Evolutionary conservation across 2,797 vertebrate genomes (phyloP), one percentile per base, ranked within the genome.

Genomic region (Zenarchopterus dispar): DNA sequence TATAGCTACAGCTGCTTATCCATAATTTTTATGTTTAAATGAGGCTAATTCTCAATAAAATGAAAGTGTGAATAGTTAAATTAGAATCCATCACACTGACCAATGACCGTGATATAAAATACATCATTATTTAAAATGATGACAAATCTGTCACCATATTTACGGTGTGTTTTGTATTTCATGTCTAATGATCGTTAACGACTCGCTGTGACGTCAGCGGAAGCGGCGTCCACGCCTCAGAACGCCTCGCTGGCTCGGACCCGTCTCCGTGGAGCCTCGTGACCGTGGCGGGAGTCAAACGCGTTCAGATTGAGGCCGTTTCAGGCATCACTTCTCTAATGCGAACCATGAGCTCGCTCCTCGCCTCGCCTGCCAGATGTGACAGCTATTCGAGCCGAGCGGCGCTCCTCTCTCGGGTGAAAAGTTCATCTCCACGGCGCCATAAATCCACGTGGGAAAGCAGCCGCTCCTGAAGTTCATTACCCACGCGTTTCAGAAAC

Each of bases 371-470:
- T 71, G 65, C 84, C 88, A 90, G 81, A 80, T 85, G 86, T 61
- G 67, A 77, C 84, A 81, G 84, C 78, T 82, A 81, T 75, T 84
- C 50, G 64, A 75, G 76, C 71, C 56, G 53, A 52, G 18, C 62
- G 66, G 51, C 26, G 31, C 69, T 66, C 49, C 58, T 68, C 78
- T 71, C 47, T 23, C n/a, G 67, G 83, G 84, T 82, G 78, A 87
- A 84, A 85, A 87, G 85, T 85, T 84, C 78, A 85, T 70, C 41
- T 77, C 44, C 57, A 77, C 75, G 75, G 74, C 66, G 73, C 60
- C 62, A 62, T 63, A 76, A 65, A 77, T 64, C 65, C 43, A 62
- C 18, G 23, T 70, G 73, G 54, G 59, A 68, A 59, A 54, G 70
- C 61, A 28, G 48, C 39, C 4, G 61, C 70, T 74, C 54, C 69